Evolutionary conservation across 2,888 invertebrate species (phyloP).

Genomic region (Corbicula japonica): DNA sequence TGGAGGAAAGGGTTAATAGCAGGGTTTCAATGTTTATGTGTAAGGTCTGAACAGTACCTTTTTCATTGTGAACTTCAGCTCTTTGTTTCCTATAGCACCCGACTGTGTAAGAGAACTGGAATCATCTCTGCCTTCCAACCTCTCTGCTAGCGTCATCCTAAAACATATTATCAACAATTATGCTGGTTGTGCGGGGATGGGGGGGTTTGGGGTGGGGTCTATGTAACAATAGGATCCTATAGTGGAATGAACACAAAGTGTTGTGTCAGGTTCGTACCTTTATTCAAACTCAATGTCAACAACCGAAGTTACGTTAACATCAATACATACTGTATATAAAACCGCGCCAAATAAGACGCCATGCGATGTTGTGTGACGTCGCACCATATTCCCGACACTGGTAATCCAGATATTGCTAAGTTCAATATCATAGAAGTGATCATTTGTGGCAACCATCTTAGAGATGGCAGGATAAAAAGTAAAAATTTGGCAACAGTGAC

Average conservation of each 20-base stretch:
- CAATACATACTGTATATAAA: neutral
- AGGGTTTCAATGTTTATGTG: neutral
- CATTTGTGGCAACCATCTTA: too few species aligned
- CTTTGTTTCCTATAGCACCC: slow-evolving; percentile 86
- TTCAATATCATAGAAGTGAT: too few species aligned
- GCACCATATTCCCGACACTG: too few species aligned
- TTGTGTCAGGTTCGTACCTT: neutral
- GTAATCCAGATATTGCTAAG: too few species aligned
- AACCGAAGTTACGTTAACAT: neutral
- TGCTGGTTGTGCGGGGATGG: neutral
- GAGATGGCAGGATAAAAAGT: too few species aligned
- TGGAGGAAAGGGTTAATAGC: neutral
- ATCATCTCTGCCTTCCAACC: slow-evolving; percentile 87
- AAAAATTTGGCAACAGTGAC: too few species aligned
- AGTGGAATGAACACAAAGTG: neutral
- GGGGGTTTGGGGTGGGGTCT: neutral
- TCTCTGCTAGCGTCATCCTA: slow-evolving; percentile 92
- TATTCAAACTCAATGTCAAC: neutral
- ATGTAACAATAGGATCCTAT: neutral
- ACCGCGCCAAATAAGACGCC: neutral
- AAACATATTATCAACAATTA: slow-evolving; percentile 75
- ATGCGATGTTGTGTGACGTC: too few species aligned
- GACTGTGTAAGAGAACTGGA: slow-evolving; percentile 87
- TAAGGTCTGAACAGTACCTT: slow-evolving; percentile 64
- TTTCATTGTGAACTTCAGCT: slow-evolving; percentile 82